phyloP scores from a whole-genome alignment of 2,888 invertebrate genomes.

The Tetragonula carbonaria region DNA sequence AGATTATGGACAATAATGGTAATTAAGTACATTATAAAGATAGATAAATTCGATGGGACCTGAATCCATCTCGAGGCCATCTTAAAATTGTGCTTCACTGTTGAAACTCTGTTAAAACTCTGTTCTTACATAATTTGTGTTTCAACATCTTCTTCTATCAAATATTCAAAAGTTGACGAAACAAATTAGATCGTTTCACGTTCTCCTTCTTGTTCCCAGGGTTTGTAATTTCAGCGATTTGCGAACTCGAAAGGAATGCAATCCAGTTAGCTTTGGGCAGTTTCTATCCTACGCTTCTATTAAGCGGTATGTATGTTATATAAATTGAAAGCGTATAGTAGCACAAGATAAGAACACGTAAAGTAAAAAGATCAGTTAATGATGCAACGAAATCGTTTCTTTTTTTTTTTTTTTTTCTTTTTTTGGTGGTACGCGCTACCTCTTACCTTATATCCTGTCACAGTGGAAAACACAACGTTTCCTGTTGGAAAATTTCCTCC shows the following conservation, averaged over 20 bases:
- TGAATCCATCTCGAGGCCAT: not conserved
- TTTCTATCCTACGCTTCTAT: slow-evolving; percentile 96
- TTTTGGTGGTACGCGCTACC: too few relatives aligned
- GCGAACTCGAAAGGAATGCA: slow-evolving; percentile 96
- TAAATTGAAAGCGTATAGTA: not conserved
- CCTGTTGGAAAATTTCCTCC: not conserved
- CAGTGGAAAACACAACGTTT: not conserved
- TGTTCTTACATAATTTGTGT: not conserved
- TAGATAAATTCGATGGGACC: too few relatives aligned
- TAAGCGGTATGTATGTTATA: slow-evolving; percentile 87
- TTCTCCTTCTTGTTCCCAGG: slow-evolving; percentile 80
- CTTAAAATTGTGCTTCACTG: not conserved
- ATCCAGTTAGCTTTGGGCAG: slow-evolving; percentile 97
- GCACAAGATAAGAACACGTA: not conserved
- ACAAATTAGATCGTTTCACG: not conserved
- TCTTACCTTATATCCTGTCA: not conserved
- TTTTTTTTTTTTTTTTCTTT: not conserved
- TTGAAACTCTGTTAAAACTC: too few relatives aligned
- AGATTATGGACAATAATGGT: too few relatives aligned
- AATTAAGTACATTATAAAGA: too few relatives aligned
- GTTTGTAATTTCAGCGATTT: slow-evolving; percentile 96
- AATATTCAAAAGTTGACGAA: not conserved
- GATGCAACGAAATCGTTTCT: not conserved
- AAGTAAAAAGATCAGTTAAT: not conserved
- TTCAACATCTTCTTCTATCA: not conserved